phyloP scores from a whole-genome alignment of 2,888 invertebrate species.

The Noctua fimbriata region DNA sequence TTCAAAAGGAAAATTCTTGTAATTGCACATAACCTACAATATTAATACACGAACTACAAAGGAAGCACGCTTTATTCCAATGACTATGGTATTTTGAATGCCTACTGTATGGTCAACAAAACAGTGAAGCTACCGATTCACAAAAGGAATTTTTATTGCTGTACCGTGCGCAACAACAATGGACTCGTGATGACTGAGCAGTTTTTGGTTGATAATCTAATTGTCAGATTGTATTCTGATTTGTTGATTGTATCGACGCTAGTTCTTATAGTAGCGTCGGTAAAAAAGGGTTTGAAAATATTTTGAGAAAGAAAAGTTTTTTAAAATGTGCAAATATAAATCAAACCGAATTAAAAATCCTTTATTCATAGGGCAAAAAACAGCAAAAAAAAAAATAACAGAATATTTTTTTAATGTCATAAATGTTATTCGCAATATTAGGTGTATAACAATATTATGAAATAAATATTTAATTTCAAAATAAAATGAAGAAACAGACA shows the following conservation, averaged over 20 bases:
- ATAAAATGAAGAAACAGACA: not conserved
- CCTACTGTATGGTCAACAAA: constrained; percentile 75
- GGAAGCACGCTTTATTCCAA: constrained; percentile 64
- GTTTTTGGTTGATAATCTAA: constrained; percentile 82
- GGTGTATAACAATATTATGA: not conserved
- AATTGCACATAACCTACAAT: constrained; percentile 50
- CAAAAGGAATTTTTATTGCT: constrained; percentile 75
- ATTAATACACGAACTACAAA: constrained; percentile 54
- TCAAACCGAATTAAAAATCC: not conserved
- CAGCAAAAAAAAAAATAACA: not conserved
- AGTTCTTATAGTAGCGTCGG: constrained; percentile 73
- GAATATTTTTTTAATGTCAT: not conserved
- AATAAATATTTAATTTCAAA: not conserved
- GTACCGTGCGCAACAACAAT: constrained; percentile 77
- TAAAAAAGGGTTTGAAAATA: constrained; percentile 51
- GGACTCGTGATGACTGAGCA: constrained; percentile 80
- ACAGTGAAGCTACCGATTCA: constrained; percentile 74
- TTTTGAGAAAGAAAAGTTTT: not conserved
- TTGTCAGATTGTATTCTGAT: constrained; percentile 85
- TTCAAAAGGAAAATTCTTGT: constrained; percentile 34
- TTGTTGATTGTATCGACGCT: constrained; percentile 79
- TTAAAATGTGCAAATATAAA: no score
- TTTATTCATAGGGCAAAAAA: not conserved
- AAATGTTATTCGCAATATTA: not conserved
- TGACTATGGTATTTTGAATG: constrained; percentile 68